Conservation (phyloP, 2,113 vertebrate species). For the Apaloderma vittatum region DNA sequence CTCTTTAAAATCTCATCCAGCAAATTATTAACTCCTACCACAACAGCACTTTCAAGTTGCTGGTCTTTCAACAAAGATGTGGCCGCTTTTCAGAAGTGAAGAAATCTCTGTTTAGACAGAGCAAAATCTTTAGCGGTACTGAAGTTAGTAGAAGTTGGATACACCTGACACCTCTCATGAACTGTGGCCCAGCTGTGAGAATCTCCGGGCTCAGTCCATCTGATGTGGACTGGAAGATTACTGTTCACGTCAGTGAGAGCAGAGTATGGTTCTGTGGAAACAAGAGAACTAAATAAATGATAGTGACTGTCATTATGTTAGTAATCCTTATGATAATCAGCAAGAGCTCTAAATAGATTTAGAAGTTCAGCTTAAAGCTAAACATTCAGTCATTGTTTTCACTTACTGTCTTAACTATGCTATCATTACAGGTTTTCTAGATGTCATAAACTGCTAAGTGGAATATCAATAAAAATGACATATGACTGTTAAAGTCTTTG, state of each 20-base stretch:
- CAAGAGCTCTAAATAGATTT: conserved; percentile 54
- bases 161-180: neutral
- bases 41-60: neutral
- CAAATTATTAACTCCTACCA: neutral
- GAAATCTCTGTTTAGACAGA: neutral
- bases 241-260: neutral
- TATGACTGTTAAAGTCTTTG: conserved; percentile 36
- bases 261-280: neutral
- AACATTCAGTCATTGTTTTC: conserved; percentile 60
- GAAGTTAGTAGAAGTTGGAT: neutral
- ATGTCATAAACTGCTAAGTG: conserved; percentile 12
- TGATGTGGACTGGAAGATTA: neutral
- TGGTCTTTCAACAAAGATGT: neutral
- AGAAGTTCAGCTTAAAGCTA: conserved; percentile 26
- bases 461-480: conserved; percentile 32
- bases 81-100: neutral
- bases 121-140: neutral
- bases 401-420: conserved; percentile 51
- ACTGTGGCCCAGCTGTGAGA: neutral
- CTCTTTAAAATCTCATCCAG: neutral
- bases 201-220: neutral
- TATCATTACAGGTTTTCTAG: conserved; percentile 39
- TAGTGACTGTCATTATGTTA: conserved; percentile 10
- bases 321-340: conserved; percentile 54
- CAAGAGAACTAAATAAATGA: neutral